Conservation (phyloP, 2,888 invertebrate genomes). For the Leptinotarsa peninsularis region DNA sequence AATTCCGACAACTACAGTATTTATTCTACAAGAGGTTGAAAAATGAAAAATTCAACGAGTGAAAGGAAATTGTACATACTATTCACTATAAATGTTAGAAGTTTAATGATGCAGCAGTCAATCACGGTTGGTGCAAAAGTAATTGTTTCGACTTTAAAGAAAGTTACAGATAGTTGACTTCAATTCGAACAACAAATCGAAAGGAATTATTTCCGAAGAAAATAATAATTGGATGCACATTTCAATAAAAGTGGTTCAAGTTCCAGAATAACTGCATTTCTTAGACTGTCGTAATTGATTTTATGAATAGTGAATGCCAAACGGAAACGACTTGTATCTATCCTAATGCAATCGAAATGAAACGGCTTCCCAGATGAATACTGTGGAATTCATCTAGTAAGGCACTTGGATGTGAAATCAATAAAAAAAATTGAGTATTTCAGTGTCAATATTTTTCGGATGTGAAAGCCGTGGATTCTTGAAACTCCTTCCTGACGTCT, state of each 20-base stretch:
- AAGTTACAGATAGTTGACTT: neutral
- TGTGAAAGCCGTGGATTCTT: too few species aligned
- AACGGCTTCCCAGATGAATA: too few species aligned
- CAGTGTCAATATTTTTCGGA: too few species aligned
- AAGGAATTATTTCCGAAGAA: neutral
- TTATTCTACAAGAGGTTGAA: neutral
- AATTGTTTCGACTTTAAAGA: constrained; percentile 1
- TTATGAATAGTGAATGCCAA: too few species aligned
- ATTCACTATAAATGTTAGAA: neutral
- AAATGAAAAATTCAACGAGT: constrained; percentile 3
- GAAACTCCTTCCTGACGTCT: too few species aligned
- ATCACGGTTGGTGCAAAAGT: neutral
- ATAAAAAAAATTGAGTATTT: too few species aligned
- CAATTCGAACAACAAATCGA: neutral
- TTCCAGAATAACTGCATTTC: neutral
- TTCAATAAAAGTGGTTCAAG: neutral
- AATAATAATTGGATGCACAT: neutral
- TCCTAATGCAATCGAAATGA: too few species aligned
- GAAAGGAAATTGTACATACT: neutral
- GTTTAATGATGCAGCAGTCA: neutral
- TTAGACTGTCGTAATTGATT: too few species aligned
- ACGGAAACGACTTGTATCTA: too few species aligned
- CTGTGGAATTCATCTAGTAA: too few species aligned
- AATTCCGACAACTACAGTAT: neutral
- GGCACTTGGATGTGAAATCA: too few species aligned